Conservation (phyloP, 1,140 invertebrate species). For the Parasteatoda tepidariorum region DNA sequence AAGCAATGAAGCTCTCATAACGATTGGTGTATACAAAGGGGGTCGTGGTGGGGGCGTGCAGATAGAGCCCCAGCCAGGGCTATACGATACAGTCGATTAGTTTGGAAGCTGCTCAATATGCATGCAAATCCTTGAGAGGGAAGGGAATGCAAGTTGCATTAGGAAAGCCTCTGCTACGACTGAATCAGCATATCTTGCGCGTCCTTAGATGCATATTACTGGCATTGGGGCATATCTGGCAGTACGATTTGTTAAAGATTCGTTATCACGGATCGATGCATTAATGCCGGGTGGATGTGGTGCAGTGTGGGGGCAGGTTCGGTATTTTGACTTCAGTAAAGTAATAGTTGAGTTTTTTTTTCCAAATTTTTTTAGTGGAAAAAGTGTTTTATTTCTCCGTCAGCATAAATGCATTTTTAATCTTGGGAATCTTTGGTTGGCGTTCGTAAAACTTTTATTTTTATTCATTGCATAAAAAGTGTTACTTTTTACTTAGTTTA, state of each 20-base stretch:
- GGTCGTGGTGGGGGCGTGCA: not conserved
- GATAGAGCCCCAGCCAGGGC: not conserved
- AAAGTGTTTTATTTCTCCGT: too few relatives aligned
- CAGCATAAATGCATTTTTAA: too few relatives aligned
- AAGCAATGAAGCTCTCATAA: constrained; percentile 15
- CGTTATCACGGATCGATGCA: not conserved
- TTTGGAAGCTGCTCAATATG: constrained; percentile 49
- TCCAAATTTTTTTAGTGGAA: too few relatives aligned
- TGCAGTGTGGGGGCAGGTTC: too few relatives aligned
- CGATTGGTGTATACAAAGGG: constrained; percentile 35
- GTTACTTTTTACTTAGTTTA: too few relatives aligned
- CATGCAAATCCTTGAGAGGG: constrained; percentile 35
- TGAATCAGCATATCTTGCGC: constrained; percentile 57
- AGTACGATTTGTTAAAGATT: constrained; percentile 52
- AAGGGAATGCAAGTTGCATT: constrained; percentile 26
- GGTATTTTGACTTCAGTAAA: too few relatives aligned
- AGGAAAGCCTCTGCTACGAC: not conserved
- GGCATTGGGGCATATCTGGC: not conserved
- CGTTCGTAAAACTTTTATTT: too few relatives aligned
- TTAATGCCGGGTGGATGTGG: not conserved
- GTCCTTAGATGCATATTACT: constrained; percentile 46
- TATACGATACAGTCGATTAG: constrained; percentile 53
- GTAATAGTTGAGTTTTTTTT: too few relatives aligned
- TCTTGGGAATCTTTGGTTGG: too few relatives aligned
- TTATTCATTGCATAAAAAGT: too few relatives aligned